Evolutionary conservation across 2,888 invertebrate genomes (phyloP), one percentile per base, ranked within the genome.

Genomic region (Nasonia oneida): DNA sequence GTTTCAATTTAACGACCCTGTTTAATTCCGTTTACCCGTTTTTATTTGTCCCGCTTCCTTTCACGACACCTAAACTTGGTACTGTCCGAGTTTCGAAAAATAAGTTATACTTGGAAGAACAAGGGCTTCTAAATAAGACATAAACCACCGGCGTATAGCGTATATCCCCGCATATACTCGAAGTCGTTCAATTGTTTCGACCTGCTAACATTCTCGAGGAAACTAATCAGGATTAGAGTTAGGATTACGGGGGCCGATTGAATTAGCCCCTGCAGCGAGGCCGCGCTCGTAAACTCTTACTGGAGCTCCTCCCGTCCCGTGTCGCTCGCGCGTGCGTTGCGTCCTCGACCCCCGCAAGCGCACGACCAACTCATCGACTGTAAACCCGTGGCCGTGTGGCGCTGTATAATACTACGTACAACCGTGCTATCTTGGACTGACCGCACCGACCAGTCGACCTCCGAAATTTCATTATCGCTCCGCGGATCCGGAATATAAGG

Each of bases 241-340:
- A 89, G 91, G 91, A 92, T 93, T 92, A 91, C 92, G 90, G 71
- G 74, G 78, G 37, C 50, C 91, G 92, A 93, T 93, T 92, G 92
- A 93, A 93, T 93, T 93, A 93, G 92, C 92, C 91, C 90, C 90
- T 89, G 90, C 91, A 89, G 6, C 75, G 33, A 15, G 15, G 42
- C 37, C 15, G 14, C 74, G 91, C 92, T 93, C 93, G 91, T 93
- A 93, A 93, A 93, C 92, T 93, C 91, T 92, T 92, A 90, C 91
- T 90, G 91, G 91, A 92, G 89, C 92, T 93, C 93, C 93, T 91
- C 93, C 93, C 91, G 92, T 92, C 91, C 90, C 91, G 89, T 92
- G 93, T 92, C 90, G n/a, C 64, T 81, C 70, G 12, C n/a, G 23
- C 42, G 23, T 0, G n/a, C 64, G 47, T 53, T 53, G 8, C 71